Percentiles rank a stretch among this genome's conserved stretches.
phyloP scores from a whole-genome alignment of 2,888 invertebrate genomes.

The Aromia moschata region DNA sequence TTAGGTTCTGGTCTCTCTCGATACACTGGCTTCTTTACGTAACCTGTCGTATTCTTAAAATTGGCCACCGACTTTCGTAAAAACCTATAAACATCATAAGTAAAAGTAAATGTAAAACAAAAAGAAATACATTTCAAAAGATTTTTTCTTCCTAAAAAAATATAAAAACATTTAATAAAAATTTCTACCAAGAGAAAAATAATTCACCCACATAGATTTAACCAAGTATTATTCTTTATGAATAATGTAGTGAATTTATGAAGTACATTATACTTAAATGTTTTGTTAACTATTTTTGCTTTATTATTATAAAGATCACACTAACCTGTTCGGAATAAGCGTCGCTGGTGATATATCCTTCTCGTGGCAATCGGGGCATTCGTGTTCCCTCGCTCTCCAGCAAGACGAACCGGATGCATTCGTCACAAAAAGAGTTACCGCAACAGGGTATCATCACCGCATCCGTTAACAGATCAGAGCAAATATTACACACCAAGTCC shows the following conservation, averaged over 20 bases:
- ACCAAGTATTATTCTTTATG: too few relatives aligned
- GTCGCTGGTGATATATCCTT: constrained; percentile 92
- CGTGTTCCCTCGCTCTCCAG: constrained; percentile 94
- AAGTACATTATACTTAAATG: not conserved
- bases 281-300: not conserved
- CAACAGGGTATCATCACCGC: constrained; percentile 99
- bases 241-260: too few relatives aligned
- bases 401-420: constrained; percentile 91
- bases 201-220: too few relatives aligned
- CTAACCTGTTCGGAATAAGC: constrained; percentile 81
- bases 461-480: constrained; percentile 90
- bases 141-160: too few relatives aligned
- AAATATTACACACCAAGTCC: constrained; percentile 91
- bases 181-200: too few relatives aligned
- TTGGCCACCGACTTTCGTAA: constrained; percentile 87
- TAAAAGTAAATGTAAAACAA: not conserved
- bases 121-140: not conserved
- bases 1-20: constrained; percentile 38
- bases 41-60: constrained; percentile 92
- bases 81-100: constrained; percentile 67
- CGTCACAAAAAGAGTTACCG: constrained; percentile 98
- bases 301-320: not conserved
- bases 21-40: constrained; percentile 68
- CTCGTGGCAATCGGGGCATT: constrained; percentile 94
- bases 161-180: too few relatives aligned